Evolutionary conservation across 2,888 invertebrate genomes (phyloP).

Genomic region (Phoronis australis): DNA sequence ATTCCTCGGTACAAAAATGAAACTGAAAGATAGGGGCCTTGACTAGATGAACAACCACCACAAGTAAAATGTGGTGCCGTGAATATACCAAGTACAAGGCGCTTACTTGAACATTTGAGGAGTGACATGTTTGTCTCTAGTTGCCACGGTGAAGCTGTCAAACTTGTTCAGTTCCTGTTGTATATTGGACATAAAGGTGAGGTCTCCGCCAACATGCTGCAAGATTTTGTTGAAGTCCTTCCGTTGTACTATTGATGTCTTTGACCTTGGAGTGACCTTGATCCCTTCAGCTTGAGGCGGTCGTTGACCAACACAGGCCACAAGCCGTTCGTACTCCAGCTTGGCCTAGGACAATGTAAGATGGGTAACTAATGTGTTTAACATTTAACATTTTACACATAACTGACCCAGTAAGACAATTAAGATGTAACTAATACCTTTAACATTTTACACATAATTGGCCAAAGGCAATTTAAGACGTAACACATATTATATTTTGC

Average conservation of each 20-base stretch:
- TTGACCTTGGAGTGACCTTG: conserved; percentile 63
- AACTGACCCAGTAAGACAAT: not conserved
- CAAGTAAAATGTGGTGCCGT: too few species aligned
- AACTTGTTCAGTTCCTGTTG: conserved; percentile 83
- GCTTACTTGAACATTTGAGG: conserved; percentile 55
- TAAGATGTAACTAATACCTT: not conserved
- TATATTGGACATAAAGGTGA: conserved; percentile 62
- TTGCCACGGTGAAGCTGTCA: conserved; percentile 63
- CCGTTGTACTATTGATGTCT: conserved; percentile 42
- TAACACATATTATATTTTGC: too few species aligned
- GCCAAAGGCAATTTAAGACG: too few species aligned
- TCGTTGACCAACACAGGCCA: conserved; percentile 52
- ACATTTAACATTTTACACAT: not conserved
- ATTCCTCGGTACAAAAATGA: too few species aligned
- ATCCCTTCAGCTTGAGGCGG: conserved; percentile 63
- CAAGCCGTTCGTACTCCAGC: conserved; percentile 51
- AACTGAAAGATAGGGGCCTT: too few species aligned
- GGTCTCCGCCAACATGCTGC: conserved; percentile 40
- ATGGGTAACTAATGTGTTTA: not conserved
- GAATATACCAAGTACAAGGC: too few species aligned
- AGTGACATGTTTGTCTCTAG: conserved; percentile 59
- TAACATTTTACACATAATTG: too few species aligned
- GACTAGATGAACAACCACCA: too few species aligned
- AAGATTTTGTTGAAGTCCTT: conserved; percentile 46
- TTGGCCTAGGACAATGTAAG: conserved; percentile 40